A percentile compares a stretch with the other conserved stretches of the same genome.
phyloP scores from a whole-genome alignment of 2,888 invertebrate genomes.

The Lamellibrachia satsuma region DNA sequence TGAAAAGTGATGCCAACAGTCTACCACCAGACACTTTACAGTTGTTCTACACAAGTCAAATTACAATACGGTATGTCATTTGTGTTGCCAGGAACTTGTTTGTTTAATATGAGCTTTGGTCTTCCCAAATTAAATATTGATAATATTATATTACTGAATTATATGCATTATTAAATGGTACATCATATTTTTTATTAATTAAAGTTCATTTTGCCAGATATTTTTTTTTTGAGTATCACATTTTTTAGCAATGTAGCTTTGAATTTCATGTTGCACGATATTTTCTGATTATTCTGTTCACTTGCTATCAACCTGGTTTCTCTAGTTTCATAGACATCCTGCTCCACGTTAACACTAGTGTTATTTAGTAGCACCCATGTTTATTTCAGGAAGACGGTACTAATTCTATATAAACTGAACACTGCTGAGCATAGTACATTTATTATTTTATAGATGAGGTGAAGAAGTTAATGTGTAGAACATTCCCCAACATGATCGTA shows the following conservation, averaged over 20 bases:
- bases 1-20: too few relatives aligned
- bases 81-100: too few relatives aligned
- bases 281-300: not conserved
- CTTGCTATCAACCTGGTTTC: not conserved
- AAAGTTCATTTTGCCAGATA: not conserved
- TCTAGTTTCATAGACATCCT: not conserved
- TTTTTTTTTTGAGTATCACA: not conserved
- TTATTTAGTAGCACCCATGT: not conserved
- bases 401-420: not conserved
- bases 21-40: too few relatives aligned
- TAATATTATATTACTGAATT: too few relatives aligned
- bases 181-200: too few relatives aligned
- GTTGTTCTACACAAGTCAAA: too few relatives aligned
- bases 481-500: slow-evolving; percentile 8
- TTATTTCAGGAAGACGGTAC: not conserved
- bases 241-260: not conserved
- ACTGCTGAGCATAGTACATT: not conserved
- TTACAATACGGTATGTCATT: too few relatives aligned
- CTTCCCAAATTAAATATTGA: too few relatives aligned
- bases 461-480: not conserved
- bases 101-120: too few relatives aligned
- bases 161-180: too few relatives aligned
- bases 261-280: not conserved
- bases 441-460: not conserved
- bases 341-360: not conserved